Evolutionary conservation across 2,797 vertebrate species (phyloP).

Genomic region (Chelonia mydas): DNA sequence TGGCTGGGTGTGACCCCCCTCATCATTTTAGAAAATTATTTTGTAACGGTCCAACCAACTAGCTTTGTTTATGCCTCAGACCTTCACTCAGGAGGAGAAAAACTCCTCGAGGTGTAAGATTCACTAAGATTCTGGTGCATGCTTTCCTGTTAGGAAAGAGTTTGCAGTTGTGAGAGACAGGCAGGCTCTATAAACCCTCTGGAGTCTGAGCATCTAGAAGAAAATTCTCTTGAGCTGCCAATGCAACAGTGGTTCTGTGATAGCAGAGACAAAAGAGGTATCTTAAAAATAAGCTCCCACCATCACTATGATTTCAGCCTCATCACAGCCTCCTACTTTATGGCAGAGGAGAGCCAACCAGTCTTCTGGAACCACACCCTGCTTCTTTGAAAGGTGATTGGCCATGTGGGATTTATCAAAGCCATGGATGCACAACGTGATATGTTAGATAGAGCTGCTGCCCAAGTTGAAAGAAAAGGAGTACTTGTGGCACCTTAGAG

Average conservation of each 20-base stretch:
- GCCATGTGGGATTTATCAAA: neutral
- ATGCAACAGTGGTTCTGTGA: neutral
- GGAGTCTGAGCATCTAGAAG: neutral
- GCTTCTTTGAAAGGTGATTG: neutral
- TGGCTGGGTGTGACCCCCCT: neutral
- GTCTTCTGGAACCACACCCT: neutral
- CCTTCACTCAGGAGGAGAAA: neutral
- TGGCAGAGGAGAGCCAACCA: neutral
- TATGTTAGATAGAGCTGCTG: neutral
- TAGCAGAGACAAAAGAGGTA: neutral
- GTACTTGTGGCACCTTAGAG: too few relatives aligned
- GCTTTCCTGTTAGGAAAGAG: neutral
- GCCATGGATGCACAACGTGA: neutral
- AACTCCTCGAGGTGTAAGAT: neutral
- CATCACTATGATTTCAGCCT: neutral
- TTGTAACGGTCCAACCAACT: neutral
- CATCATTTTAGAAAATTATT: neutral
- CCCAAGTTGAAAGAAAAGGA: rapidly evolving
- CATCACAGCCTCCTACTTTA: neutral
- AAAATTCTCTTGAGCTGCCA: neutral
- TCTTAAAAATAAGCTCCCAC: neutral
- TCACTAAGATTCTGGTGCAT: neutral
- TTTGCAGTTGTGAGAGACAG: neutral
- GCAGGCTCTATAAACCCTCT: neutral
- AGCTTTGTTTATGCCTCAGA: neutral